Percentiles rank a stretch among this genome's conserved stretches.
phyloP scores from a whole-genome alignment of 2,888 invertebrate genomes.

The Pteria penguin region DNA sequence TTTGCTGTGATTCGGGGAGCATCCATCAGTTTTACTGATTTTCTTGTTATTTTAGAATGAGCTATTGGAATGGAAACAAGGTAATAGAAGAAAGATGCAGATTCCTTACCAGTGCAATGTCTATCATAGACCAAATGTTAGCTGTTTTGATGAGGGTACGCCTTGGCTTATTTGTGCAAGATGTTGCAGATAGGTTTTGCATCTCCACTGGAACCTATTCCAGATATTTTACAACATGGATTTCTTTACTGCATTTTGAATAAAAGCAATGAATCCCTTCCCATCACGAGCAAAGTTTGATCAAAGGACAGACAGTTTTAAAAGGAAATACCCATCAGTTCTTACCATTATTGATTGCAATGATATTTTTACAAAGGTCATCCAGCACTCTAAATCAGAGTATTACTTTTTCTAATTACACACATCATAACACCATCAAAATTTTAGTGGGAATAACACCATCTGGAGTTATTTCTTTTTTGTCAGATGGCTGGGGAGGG shows the following conservation, averaged over 20 bases:
- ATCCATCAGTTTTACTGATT: too few species aligned
- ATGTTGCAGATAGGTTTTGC: conserved; percentile 26
- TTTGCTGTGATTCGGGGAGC: background rate
- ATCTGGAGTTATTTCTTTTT: conserved; percentile 4
- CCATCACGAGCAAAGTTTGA: conserved; percentile 24
- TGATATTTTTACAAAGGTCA: background rate
- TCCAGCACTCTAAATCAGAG: too few species aligned
- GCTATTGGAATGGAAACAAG: conserved; percentile 16
- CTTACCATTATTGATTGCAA: background rate
- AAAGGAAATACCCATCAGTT: background rate
- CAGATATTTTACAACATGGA: conserved; percentile 33
- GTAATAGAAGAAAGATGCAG: conserved; percentile 3
- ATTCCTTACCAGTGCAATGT: background rate
- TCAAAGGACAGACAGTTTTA: conserved; percentile 24
- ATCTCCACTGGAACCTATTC: conserved; percentile 24
- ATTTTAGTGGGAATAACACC: conserved; percentile 20
- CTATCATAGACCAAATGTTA: conserved; percentile 27
- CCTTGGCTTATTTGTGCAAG: conserved; percentile 5
- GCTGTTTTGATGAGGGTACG: conserved; percentile 14
- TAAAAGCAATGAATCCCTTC: conserved; percentile 22
- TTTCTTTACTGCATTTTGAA: conserved; percentile 5
- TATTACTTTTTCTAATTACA: too few species aligned
- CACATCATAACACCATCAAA: too few species aligned
- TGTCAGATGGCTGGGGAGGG: conserved; percentile 16
- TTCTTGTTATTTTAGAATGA: conserved; percentile 18